Base-by-base conservation (phyloP, 2,888 invertebrate genomes). In the Deroplatys truncata region DNA sequence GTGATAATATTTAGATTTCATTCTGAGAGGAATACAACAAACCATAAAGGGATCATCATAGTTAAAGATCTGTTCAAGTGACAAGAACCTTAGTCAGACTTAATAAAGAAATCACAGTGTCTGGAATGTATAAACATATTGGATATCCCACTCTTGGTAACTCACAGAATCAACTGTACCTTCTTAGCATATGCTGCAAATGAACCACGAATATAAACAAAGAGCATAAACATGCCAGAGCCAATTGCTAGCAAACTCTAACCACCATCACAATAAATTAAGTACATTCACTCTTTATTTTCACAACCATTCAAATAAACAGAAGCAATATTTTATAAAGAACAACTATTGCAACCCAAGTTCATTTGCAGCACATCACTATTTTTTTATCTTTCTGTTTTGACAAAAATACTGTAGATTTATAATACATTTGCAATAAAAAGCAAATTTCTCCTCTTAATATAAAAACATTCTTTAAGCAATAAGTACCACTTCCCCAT, bases 81-180 rank as follows among this genome's bases (percentile, higher is more conserved):
- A 43, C 7, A 43, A 43, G 43, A 85, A 20, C 28, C 13, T 89
- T 25, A 49, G 84, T 86, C 85, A 89, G 84, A 86, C 82, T 29
- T 82, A 29, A 49, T 31, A 87, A 84, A 87, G 31, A 84, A 86
- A 87, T 87, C 89, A 89, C 87, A 89, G 89, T 84, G 84, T 85
- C 56, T 89, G 89, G 89, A 89, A 89, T 89, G 89, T 89, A 84
- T 72, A 86, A 86, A 84, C 35, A 87, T 13, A n/a, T 82, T 85
- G 13, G 56, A n/a, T 35, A 84, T 25, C 25, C n/a, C 43, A 85
- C 84, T 49, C 43, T 49, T 82, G 25, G 82, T 82, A 20, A 86
- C 43, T 72, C 56, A 72, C 56, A 72, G 25, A 72, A 72, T 72
- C 56, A 72, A 72, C 16, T 72, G 56, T 72, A 72, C 7, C 56